Conservation (phyloP, 2,888 invertebrate genomes). For the Watsonalla cultraria region DNA sequence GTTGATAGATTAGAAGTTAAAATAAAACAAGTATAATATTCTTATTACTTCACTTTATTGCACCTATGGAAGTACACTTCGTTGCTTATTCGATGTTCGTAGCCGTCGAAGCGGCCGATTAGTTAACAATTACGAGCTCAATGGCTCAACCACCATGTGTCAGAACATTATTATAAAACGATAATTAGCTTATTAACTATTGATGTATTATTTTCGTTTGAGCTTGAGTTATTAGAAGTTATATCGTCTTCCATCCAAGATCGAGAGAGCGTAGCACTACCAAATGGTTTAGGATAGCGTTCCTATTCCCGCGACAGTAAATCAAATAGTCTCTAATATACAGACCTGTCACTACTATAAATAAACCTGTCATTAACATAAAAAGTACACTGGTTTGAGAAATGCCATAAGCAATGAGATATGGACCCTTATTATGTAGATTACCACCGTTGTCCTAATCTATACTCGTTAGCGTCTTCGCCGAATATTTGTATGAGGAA, state of each 20-base stretch:
- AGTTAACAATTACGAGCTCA: constrained; percentile 27
- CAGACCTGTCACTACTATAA: no score
- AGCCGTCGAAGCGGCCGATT: constrained; percentile 33
- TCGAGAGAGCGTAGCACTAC: constrained; percentile 17
- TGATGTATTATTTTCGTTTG: constrained; percentile 12
- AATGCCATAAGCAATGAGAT: no score
- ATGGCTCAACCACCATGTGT: constrained; percentile 14
- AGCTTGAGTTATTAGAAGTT: constrained; percentile 11
- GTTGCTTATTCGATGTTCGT: constrained; percentile 61
- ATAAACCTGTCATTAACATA: no score
- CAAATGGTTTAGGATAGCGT: constrained; percentile 12
- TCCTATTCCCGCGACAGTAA: not conserved
- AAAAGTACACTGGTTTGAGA: no score
- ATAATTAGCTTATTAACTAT: constrained; percentile 22
- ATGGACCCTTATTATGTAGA: no score
- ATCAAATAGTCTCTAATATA: no score
- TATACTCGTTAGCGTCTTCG: no score
- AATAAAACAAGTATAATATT: constrained; percentile 30
- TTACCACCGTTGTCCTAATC: no score
- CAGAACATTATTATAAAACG: constrained; percentile 16
- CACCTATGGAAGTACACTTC: constrained; percentile 76
- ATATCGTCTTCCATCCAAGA: constrained; percentile 10
- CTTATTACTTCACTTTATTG: constrained; percentile 70
- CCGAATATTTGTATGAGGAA: no score
- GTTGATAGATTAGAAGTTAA: not conserved